Percentiles rank a stretch among this genome's conserved stretches.
phyloP scores from a whole-genome alignment of 1,140 invertebrate genomes.

The Drosophila sechellia region DNA sequence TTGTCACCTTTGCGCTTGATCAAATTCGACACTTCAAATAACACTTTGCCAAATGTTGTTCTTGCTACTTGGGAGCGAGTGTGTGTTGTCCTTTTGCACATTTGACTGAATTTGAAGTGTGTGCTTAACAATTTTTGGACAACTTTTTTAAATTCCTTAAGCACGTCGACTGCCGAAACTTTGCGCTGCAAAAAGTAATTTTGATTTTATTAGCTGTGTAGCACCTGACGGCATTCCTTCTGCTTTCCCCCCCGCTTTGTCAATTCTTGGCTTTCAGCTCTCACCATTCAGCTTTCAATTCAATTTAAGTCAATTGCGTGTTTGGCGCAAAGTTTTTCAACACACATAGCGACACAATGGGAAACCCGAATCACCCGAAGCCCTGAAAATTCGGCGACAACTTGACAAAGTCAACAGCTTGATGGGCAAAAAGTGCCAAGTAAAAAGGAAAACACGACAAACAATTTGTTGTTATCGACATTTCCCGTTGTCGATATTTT shows the following conservation, averaged over 20 bases:
- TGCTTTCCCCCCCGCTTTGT: conserved; percentile 1
- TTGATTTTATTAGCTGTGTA: conserved; percentile 82
- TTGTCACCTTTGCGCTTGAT: conserved; percentile 66
- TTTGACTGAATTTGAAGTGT: conserved; percentile 69
- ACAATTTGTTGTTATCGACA: conserved; percentile 66
- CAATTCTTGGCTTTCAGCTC: conserved; percentile 32
- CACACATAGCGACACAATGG: conserved; percentile 29
- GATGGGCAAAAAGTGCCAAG: conserved; percentile 26
- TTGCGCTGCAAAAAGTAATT: conserved; percentile 71
- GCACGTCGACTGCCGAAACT: conserved; percentile 60
- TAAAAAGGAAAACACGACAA: conserved; percentile 34
- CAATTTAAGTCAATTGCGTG: conserved; percentile 69
- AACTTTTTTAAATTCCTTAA: conserved; percentile 76
- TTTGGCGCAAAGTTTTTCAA: conserved; percentile 62
- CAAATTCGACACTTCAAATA: conserved; percentile 72
- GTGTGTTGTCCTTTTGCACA: conserved; percentile 55
- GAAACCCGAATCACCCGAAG: conserved; percentile 31
- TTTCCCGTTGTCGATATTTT: conserved; percentile 61
- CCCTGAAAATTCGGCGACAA: conserved; percentile 45
- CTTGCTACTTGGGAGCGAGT: conserved; percentile 26
- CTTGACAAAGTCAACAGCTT: conserved; percentile 64
- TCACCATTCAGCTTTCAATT: conserved; percentile 64
- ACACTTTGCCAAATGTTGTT: conserved; percentile 47
- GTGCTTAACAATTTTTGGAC: conserved; percentile 75
- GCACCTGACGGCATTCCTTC: conserved; percentile 68